These are phyloP conservation scores for Daboia siamensis DNA, from an alignment of 2,113 vertebrate species.

Conservation along the genomic window DNA sequence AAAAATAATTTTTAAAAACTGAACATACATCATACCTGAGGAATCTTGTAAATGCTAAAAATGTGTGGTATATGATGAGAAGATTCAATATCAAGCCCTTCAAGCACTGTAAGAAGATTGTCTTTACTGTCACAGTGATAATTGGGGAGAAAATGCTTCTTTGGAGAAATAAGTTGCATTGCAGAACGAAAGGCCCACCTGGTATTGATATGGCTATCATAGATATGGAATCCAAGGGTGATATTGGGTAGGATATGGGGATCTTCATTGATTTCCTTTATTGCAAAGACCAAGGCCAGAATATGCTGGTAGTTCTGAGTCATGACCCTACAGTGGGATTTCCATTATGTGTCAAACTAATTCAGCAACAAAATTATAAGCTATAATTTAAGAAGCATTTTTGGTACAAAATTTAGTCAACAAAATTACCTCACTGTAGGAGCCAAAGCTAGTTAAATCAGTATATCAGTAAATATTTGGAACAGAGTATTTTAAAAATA, in stretches of 20 bases:
- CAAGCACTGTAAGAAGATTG: not conserved
- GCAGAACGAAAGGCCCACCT: not conserved
- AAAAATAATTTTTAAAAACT: no score
- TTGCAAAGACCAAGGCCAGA: not conserved
- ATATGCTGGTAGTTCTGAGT: constrained; percentile 3
- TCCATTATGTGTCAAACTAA: no score
- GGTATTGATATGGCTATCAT: not conserved
- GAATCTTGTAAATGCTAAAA: constrained; percentile 3
- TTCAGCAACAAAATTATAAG: no score
- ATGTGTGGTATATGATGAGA: not conserved
- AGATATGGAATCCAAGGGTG: not conserved
- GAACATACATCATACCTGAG: not conserved
- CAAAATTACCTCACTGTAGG: not conserved
- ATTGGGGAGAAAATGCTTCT: not conserved
- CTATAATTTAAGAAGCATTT: no score
- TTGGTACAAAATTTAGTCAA: not conserved
- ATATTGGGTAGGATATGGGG: not conserved
- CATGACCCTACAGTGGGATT: not conserved
- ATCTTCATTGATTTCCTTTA: constrained; percentile 7
- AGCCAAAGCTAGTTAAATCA: no score
- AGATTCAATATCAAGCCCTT: not conserved
- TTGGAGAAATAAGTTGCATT: not conserved
- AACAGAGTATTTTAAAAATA: no score
- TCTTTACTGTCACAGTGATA: not conserved
- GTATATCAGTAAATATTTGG: no score